phyloP scores from a whole-genome alignment of 2,888 invertebrate species.

The Drosophila kambysellisi region DNA sequence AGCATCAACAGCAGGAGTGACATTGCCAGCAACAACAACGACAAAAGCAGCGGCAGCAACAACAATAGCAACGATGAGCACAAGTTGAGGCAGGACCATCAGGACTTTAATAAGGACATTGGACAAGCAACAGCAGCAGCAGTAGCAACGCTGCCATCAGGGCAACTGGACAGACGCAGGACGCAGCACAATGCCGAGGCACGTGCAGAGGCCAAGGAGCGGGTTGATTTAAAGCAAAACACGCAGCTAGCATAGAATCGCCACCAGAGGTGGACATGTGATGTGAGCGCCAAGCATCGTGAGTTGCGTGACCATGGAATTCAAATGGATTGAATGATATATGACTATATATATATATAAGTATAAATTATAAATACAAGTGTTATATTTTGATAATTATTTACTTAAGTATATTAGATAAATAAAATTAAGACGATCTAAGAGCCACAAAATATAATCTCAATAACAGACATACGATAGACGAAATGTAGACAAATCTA shows the following conservation, averaged over 20 bases:
- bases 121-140: constrained; percentile 63
- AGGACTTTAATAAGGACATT: constrained; percentile 78
- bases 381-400: background rate
- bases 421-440: background rate
- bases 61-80: constrained; percentile 50
- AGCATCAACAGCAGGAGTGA: constrained; percentile 71
- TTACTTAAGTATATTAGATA: background rate
- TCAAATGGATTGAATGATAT: background rate
- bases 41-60: constrained; percentile 43
- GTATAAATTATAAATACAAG: background rate
- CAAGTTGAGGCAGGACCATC: constrained; percentile 77
- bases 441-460: too few relatives aligned
- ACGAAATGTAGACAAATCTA: too few relatives aligned
- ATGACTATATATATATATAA: background rate
- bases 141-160: constrained; percentile 41
- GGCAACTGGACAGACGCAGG: constrained; percentile 34
- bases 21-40: constrained; percentile 68
- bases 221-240: constrained; percentile 63
- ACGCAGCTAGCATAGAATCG: constrained; percentile 39
- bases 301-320: constrained; percentile 4
- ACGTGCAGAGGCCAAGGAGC: constrained; percentile 59
- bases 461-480: too few relatives aligned
- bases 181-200: constrained; percentile 57
- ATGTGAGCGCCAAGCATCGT: constrained; percentile 21
- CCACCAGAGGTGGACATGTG: constrained; percentile 33